Evolutionary conservation across 1,140 invertebrate genomes (phyloP).

Genomic region (Drosophila setifemur): DNA sequence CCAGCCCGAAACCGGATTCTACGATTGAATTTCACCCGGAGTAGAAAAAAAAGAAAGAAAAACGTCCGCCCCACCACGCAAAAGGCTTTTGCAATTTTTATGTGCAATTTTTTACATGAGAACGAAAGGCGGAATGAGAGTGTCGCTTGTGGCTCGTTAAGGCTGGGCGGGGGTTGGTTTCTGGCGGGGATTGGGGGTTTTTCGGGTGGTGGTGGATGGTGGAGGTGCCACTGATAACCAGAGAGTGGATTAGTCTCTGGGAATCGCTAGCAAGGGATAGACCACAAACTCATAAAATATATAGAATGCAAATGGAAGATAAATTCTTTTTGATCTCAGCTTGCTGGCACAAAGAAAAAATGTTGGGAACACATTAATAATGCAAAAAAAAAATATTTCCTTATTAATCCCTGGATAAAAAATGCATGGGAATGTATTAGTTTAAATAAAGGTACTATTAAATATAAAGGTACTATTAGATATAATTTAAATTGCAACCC

Average conservation of each 20-base stretch:
- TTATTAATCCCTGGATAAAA: no score
- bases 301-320: constrained; percentile 17
- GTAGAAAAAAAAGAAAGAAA: no score
- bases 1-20: constrained; percentile 40
- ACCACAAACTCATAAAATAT: constrained; percentile 13
- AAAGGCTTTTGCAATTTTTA: constrained; percentile 73
- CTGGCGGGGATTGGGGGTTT: not conserved
- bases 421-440: no score
- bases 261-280: not conserved
- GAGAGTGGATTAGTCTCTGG: constrained; percentile 40
- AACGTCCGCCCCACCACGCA: constrained; percentile 12
- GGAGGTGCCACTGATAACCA: constrained; percentile 20
- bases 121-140: constrained; percentile 39
- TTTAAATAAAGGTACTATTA: no score
- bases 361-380: no score
- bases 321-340: not conserved
- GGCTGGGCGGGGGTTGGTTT: constrained; percentile 24
- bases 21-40: constrained; percentile 80
- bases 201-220: not conserved
- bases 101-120: constrained; percentile 67
- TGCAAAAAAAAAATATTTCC: no score
- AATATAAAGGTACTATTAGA: no score
- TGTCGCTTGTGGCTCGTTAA: constrained; percentile 76
- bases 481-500: no score
- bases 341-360: not conserved